Evolutionary conservation across 2,113 vertebrate species (phyloP).

Genomic region (Hypanus sabinus): DNA sequence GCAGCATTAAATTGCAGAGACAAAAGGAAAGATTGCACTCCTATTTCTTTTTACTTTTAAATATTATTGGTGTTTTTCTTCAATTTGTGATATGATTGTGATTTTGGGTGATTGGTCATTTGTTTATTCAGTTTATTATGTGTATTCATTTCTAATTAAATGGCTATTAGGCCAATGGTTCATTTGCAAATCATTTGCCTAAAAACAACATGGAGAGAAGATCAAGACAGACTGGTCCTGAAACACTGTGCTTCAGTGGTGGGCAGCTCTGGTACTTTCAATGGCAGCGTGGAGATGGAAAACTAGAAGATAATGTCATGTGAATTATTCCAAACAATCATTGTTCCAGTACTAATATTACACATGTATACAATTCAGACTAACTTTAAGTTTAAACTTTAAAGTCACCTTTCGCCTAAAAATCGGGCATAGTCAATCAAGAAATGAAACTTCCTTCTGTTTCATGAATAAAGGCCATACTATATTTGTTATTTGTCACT

Average conservation of each 20-base stretch:
- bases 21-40: background rate
- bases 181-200: background rate
- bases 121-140: background rate
- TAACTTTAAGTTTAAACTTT: background rate
- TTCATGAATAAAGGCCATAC: background rate
- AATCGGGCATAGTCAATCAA: background rate
- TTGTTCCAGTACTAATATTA: background rate
- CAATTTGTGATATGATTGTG: background rate
- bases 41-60: background rate
- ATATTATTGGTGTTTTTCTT: background rate
- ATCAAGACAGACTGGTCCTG: background rate
- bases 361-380: background rate
- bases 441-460: background rate
- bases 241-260: background rate
- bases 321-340: background rate
- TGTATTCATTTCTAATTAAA: background rate
- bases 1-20: too few species aligned
- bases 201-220: background rate
- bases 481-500: too few species aligned
- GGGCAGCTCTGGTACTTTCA: background rate
- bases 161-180: background rate
- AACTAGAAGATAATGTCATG: background rate
- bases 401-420: background rate
- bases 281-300: background rate
- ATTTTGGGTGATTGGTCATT: background rate